Evolutionary conservation across 1,140 invertebrate genomes (phyloP), one percentile per base, ranked within the genome.

Genomic region (Pogonomyrmex barbatus): DNA sequence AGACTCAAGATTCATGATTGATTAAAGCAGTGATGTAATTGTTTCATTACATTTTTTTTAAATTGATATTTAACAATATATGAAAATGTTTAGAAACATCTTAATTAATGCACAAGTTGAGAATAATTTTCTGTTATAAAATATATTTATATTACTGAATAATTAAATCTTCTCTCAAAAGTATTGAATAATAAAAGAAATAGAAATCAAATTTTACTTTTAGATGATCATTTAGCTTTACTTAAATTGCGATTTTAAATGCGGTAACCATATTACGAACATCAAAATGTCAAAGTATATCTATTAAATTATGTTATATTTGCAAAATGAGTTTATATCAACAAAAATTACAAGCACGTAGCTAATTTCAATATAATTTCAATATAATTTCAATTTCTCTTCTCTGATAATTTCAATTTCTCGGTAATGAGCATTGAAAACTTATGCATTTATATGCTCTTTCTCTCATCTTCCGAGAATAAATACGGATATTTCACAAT

Each of bases 61-160:
- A n/a, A 45, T 45, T 1, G 10, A 67, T 67, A 39, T 67, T 42
- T 24, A 24, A 24, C 24, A 24, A 24, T 24, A 24, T 24, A 24
- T 24, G 24, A 24, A 24, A 24, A 24, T 24, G 24, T 24, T 24
- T 24, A 24, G 24, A 24, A 67, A 45, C 9, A 45, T 24, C 24
- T 67, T 30, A 45, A 4, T 24, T 10, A 12, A 65, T 65, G 39
- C 17, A 45, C 39, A 45, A 67, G 63, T n/a, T 45, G 42, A 39
- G n/a, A 67, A 67, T 42, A 67, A 67, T 42, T 67, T 67, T 24
- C 45, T 45, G 24, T 67, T 42, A 5, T 67, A 6, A 67, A 45
- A 67, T 62, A 56, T n/a, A 62, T 33, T 60, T 33, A 60, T 17
- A 24, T 24, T 24, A 24, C 24, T 62, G 5, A 62, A 9, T 14